A percentile compares a stretch with the other conserved stretches of the same genome.
Evolutionary conservation across 1,140 invertebrate genomes (phyloP).

Genomic region (Yoshiicerus persimilis): DNA sequence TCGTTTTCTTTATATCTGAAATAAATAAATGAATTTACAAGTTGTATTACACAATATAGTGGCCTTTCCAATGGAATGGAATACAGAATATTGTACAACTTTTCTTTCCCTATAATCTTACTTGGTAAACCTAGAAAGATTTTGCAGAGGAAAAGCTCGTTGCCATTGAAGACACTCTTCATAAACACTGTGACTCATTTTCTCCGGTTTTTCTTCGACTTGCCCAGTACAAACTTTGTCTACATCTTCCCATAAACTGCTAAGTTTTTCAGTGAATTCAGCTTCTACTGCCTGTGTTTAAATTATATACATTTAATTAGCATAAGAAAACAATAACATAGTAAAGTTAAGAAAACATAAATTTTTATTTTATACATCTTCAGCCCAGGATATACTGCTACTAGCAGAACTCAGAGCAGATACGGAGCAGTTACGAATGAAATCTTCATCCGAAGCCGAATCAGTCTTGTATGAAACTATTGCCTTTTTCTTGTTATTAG

Average conservation of each 20-base stretch:
- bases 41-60: no score
- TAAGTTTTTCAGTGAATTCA: constrained; percentile 37
- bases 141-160: constrained; percentile 38
- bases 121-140: constrained; percentile 34
- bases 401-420: constrained; percentile 40
- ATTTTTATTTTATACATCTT: constrained; percentile 37
- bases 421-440: constrained; percentile 13
- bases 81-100: not conserved
- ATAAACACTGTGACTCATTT: constrained; percentile 28
- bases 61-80: no score
- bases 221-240: constrained; percentile 32
- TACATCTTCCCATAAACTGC: constrained; percentile 39
- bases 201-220: constrained; percentile 3
- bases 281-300: constrained; percentile 40
- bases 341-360: not conserved
- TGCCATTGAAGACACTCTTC: constrained; percentile 44
- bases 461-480: not conserved
- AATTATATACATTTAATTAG: not conserved
- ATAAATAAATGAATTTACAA: no score
- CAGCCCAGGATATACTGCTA: constrained; percentile 48
- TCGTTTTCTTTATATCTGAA: not conserved
- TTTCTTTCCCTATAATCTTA: not conserved
- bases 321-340: not conserved
- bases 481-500: not conserved
- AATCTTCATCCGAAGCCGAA: constrained; percentile 27